Evolutionary conservation across 2,888 invertebrate species (phyloP).

Genomic region (Rhaphigaster nebulosa): DNA sequence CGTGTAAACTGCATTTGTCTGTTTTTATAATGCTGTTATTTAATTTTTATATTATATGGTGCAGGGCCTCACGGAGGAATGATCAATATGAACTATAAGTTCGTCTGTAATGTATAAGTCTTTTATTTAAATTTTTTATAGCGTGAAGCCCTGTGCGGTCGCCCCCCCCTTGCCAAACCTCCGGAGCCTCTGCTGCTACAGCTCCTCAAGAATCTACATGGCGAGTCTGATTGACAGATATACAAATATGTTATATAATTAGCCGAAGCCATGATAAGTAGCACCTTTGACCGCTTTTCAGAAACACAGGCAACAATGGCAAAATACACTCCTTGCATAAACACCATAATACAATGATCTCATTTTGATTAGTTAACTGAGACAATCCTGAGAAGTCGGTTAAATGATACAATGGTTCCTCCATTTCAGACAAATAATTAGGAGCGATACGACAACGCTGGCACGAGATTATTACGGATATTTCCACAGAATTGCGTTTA

Average conservation of each 20-base stretch:
- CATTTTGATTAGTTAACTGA: slow-evolving; percentile 11
- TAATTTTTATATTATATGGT: too few species aligned
- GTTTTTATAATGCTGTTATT: too few species aligned
- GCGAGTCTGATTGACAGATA: background rate
- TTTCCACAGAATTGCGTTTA: background rate
- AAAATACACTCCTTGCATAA: background rate
- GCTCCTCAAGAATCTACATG: too few species aligned
- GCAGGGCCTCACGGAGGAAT: too few species aligned
- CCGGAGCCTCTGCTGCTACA: too few species aligned
- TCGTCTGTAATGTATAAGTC: too few species aligned
- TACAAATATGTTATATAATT: background rate
- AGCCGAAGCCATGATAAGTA: background rate
- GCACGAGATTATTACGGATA: background rate
- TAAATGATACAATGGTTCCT: background rate
- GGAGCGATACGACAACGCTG: background rate
- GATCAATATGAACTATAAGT: too few species aligned
- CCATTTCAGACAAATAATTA: background rate
- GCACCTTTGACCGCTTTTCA: background rate
- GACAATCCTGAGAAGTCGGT: slow-evolving; percentile 8
- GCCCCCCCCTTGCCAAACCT: too few species aligned
- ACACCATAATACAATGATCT: background rate
- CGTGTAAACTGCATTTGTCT: too few species aligned
- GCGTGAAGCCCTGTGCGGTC: too few species aligned
- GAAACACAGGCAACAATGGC: background rate
- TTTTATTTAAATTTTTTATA: too few species aligned